Evolutionary conservation across 1,140 invertebrate genomes (phyloP).

Genomic region (Solen grandis): DNA sequence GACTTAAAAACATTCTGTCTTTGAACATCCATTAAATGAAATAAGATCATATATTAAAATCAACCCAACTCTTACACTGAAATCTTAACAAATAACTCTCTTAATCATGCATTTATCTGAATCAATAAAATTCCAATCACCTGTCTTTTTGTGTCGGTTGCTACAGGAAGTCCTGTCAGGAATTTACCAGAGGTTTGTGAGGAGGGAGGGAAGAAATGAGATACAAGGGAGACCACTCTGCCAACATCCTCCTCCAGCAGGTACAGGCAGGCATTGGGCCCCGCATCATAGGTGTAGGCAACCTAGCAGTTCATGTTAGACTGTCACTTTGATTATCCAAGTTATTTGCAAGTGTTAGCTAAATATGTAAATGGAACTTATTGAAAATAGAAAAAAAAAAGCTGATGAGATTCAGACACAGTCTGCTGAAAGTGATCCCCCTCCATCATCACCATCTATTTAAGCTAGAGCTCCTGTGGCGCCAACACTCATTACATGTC

Average conservation of each 20-base stretch:
- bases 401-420: neutral
- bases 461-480: no score
- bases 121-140: neutral
- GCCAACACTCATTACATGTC: no score
- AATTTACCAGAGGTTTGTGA: constrained; percentile 8
- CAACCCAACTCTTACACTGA: neutral
- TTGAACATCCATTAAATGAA: no score
- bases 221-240: constrained; percentile 81
- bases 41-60: neutral
- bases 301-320: no score
- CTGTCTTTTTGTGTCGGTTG: neutral
- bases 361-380: no score
- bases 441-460: no score
- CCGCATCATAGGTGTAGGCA: constrained; percentile 98
- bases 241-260: constrained; percentile 89
- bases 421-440: neutral
- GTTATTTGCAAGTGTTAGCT: no score
- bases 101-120: neutral
- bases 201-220: constrained; percentile 87
- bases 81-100: neutral
- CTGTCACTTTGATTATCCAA: no score
- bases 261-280: constrained; percentile 97
- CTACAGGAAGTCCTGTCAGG: constrained; percentile 42
- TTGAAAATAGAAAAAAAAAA: no score
- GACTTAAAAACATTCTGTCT: no score